Conservation (phyloP, 2,113 vertebrate genomes). For the Gnathonemus longibarbis region DNA sequence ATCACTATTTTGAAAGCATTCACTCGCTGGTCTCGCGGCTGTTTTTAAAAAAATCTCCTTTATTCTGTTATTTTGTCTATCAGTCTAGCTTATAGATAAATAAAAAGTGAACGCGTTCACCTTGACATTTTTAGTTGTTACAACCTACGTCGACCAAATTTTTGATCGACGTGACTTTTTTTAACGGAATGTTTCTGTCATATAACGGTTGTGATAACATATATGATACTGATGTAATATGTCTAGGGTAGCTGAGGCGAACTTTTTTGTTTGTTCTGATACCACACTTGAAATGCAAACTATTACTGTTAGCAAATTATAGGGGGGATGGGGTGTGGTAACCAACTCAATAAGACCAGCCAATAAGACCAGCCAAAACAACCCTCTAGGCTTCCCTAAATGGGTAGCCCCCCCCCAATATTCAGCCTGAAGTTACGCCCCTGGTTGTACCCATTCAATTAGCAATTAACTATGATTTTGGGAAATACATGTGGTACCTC, state of each 20-base stretch:
- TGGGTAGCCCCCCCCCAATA: no score
- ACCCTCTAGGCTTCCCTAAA: no score
- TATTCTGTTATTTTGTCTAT: not conserved
- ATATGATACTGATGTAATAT: no score
- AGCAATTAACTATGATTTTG: no score
- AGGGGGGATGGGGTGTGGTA: no score
- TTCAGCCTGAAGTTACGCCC: no score
- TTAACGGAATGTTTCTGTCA: not conserved
- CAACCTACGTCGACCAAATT: not conserved
- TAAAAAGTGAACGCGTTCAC: not conserved
- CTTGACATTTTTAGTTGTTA: not conserved
- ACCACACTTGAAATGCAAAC: not conserved
- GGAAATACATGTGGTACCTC: no score
- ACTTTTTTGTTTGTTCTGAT: not conserved
- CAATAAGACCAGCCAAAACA: no score
- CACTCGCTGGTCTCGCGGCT: not conserved
- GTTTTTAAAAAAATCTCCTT: not conserved
- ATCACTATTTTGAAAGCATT: not conserved
- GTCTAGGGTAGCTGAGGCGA: no score
- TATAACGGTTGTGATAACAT: not conserved
- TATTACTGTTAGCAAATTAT: not conserved
- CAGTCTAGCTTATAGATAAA: not conserved
- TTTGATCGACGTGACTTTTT: not conserved
- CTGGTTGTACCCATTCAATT: no score
- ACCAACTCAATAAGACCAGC: no score